Percentiles rank a stretch among this genome's conserved stretches.
Conservation (phyloP, 2,113 vertebrate species). For the Neolamprologus sp. region DNA sequence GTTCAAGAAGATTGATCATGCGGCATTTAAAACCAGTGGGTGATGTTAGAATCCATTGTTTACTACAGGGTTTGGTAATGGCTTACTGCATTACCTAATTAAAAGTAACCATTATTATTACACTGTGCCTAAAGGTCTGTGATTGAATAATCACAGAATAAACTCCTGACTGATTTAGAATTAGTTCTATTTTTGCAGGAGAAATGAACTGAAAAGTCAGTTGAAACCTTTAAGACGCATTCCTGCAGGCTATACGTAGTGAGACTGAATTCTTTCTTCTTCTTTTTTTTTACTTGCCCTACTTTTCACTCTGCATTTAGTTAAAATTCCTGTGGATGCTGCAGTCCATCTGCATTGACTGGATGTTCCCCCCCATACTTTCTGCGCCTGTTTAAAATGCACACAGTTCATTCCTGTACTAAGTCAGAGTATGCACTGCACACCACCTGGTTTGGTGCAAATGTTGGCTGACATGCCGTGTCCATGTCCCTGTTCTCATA, state of each 20-base stretch:
- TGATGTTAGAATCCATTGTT: background rate
- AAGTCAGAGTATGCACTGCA: background rate
- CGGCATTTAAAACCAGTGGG: background rate
- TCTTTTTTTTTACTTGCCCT: background rate
- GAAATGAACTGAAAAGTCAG: background rate
- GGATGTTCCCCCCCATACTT: background rate
- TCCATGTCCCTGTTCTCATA: conserved; percentile 51
- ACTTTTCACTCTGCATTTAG: background rate
- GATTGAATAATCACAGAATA: background rate
- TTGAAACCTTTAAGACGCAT: background rate
- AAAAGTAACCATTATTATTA: background rate
- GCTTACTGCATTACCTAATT: background rate
- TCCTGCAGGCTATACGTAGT: background rate
- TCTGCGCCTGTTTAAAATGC: background rate
- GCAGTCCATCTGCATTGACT: background rate
- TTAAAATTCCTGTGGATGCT: background rate
- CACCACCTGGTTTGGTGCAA: background rate
- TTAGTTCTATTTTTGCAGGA: background rate
- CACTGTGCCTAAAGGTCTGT: background rate
- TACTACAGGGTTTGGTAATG: background rate
- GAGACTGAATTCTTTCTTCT: background rate
- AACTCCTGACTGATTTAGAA: background rate
- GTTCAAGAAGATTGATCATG: background rate
- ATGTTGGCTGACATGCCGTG: background rate
- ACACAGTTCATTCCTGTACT: background rate